Evolutionary conservation across 2,888 invertebrate species (phyloP).

Genomic region (Isoperla grammatica): DNA sequence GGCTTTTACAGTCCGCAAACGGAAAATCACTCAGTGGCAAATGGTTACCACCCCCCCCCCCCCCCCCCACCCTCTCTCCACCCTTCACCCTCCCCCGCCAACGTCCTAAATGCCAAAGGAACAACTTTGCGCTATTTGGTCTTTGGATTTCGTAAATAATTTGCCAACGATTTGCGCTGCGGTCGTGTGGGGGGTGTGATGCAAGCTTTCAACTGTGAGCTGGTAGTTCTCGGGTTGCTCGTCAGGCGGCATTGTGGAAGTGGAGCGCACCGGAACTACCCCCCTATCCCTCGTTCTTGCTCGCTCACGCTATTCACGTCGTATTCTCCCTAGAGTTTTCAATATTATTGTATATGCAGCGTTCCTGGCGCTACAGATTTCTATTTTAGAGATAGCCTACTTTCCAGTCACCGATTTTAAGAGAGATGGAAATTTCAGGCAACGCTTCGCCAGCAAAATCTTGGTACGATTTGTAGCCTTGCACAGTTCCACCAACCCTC

Average conservation of each 20-base stretch:
- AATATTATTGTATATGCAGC: constrained; percentile 2
- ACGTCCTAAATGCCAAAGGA: neutral
- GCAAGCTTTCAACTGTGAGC: too few species aligned
- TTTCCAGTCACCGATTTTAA: too few species aligned
- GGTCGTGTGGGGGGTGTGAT: constrained; percentile 5
- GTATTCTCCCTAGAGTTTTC: constrained; percentile 1
- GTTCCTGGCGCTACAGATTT: too few species aligned
- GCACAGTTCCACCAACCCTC: too few species aligned
- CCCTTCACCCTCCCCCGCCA: neutral
- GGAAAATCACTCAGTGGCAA: constrained; percentile 4
- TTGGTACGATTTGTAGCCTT: too few species aligned
- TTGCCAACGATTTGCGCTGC: constrained; percentile 9
- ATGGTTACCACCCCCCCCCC: neutral
- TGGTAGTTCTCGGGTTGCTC: neutral
- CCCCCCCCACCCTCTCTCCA: neutral
- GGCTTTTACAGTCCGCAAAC: constrained; percentile 13
- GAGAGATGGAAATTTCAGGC: too few species aligned
- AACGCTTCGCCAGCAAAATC: too few species aligned
- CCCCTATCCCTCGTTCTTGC: neutral
- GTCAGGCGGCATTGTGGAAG: constrained; percentile 8
- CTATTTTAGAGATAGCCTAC: too few species aligned
- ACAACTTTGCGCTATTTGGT: neutral
- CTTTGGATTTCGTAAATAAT: constrained; percentile 11
- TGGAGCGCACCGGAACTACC: neutral
- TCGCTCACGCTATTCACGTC: neutral